Conservation (phyloP, 1,140 invertebrate species). For the Charaxes varanes region DNA sequence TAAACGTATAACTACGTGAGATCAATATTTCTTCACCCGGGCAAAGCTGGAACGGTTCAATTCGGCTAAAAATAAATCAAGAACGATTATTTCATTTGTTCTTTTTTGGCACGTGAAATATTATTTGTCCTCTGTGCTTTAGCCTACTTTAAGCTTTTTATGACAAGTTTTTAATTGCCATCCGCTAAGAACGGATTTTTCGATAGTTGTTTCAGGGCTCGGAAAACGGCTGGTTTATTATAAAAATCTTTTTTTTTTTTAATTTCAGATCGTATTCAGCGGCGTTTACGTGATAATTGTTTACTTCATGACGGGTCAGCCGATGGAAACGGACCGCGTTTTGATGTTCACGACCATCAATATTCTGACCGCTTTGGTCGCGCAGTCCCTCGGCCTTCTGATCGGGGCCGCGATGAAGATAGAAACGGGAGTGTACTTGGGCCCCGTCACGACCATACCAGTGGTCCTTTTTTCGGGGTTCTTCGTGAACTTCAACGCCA, state of each 20-base stretch:
- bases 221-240: no score
- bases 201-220: no score
- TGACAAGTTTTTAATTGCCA: no score
- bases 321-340: constrained; percentile 89
- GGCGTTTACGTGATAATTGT: constrained; percentile 93
- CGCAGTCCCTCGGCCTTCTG: constrained; percentile 93
- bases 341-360: constrained; percentile 91
- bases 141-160: no score
- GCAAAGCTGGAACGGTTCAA: no score
- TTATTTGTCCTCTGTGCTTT: no score
- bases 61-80: no score
- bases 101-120: no score
- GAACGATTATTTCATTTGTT: no score
- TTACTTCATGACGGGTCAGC: constrained; percentile 96
- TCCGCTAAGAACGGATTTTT: no score
- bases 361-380: constrained; percentile 91
- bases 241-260: constrained; percentile 4
- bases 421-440: constrained; percentile 93
- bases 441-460: constrained; percentile 92
- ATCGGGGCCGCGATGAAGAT: constrained; percentile 94
- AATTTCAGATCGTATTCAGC: constrained; percentile 87
- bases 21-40: no score
- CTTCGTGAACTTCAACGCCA: constrained; percentile 95
- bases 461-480: constrained; percentile 94
- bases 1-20: no score